phyloP scores from a whole-genome alignment of 2,113 vertebrate species.

The Seriola quinqueradiata region DNA sequence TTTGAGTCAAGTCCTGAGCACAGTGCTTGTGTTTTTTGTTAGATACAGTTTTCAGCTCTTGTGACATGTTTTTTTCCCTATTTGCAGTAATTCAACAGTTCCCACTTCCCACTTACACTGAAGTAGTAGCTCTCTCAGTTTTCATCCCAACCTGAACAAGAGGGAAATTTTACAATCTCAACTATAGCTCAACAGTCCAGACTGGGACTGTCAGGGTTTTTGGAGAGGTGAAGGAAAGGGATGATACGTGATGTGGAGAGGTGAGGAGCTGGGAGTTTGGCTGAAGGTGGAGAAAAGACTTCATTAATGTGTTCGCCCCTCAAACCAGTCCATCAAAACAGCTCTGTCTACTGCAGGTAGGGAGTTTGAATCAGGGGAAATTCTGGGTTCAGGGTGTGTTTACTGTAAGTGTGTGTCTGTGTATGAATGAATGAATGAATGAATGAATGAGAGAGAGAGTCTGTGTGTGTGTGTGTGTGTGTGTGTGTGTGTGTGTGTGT shows the following conservation, averaged over 20 bases:
- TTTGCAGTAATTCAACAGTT: constrained; percentile 66
- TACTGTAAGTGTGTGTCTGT: constrained; percentile 27
- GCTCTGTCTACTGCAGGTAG: constrained; percentile 48
- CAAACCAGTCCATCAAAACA: constrained; percentile 48
- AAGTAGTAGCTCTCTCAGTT: constrained; percentile 50
- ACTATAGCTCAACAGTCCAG: constrained; percentile 40
- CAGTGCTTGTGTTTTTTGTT: constrained; percentile 66
- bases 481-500: too few relatives aligned
- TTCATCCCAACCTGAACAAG: constrained; percentile 24
- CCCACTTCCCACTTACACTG: constrained; percentile 43
- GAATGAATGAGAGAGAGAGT: too few relatives aligned
- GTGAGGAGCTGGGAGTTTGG: constrained; percentile 47
- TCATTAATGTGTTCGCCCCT: constrained; percentile 29
- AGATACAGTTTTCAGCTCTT: constrained; percentile 66
- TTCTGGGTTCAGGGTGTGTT: constrained; percentile 58
- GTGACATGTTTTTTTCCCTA: constrained; percentile 52
- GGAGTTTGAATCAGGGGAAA: constrained; percentile 60
- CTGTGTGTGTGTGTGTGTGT: too few relatives aligned
- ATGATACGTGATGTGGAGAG: constrained; percentile 27
- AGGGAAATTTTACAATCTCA: constrained; percentile 22
- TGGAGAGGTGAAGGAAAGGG: constrained; percentile 42
- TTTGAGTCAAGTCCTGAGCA: constrained; percentile 73
- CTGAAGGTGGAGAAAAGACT: constrained; percentile 54
- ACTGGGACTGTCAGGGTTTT: constrained; percentile 9
- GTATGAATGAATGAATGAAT: neutral